Conservation (phyloP, 2,888 invertebrate genomes). For the Sphinx pinastri region DNA sequence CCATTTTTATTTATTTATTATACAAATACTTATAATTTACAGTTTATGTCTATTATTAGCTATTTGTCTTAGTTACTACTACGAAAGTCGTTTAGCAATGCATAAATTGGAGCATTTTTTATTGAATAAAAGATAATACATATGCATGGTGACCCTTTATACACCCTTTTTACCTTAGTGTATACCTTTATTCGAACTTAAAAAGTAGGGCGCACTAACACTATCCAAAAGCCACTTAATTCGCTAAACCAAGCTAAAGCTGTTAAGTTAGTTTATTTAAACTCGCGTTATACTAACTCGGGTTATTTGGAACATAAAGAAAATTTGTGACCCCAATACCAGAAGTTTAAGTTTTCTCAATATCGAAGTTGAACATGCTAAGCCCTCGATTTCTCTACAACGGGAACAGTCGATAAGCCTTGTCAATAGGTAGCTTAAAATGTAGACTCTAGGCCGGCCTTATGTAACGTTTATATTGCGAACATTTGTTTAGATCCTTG, state of each 20-base stretch:
- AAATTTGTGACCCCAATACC: not conserved
- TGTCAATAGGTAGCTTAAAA: constrained; percentile 9
- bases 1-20: too few relatives aligned
- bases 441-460: not conserved
- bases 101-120: too few relatives aligned
- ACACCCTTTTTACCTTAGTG: too few relatives aligned
- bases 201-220: not conserved
- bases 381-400: not conserved
- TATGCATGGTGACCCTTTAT: too few relatives aligned
- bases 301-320: not conserved
- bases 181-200: not conserved
- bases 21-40: too few relatives aligned
- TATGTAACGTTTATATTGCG: not conserved
- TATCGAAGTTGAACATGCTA: not conserved
- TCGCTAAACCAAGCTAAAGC: too few relatives aligned
- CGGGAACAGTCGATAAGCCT: not conserved
- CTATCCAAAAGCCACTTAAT: not conserved
- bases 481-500: not conserved
- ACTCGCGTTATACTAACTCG: too few relatives aligned
- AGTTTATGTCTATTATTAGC: too few relatives aligned
- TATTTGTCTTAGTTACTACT: too few relatives aligned
- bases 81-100: too few relatives aligned
- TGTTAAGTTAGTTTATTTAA: too few relatives aligned
- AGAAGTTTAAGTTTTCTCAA: not conserved
- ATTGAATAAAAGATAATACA: too few relatives aligned